Percentiles rank a stretch among this genome's conserved stretches.
Evolutionary conservation across 1,140 invertebrate species (phyloP).

Genomic region (Anastatus disparis): DNA sequence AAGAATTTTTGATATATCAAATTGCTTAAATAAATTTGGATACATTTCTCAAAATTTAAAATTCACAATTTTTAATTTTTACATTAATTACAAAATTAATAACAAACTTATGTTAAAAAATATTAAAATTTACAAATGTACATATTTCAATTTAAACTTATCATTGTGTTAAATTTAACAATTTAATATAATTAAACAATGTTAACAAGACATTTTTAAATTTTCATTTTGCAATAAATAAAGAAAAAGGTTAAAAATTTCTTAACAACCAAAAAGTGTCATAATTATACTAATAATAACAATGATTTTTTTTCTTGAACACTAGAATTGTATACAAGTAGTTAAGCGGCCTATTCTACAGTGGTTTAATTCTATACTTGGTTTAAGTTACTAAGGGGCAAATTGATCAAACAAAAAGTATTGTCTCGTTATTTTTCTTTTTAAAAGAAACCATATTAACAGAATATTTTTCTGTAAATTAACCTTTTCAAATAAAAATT

Average conservation of each 20-base stretch:
- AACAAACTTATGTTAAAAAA: not conserved
- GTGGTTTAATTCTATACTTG: no score
- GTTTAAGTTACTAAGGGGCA: conserved; percentile 24
- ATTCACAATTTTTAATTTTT: conserved; percentile 2
- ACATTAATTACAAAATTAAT: conserved; percentile 6
- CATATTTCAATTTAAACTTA: not conserved
- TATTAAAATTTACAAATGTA: not conserved
- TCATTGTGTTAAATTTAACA: not conserved
- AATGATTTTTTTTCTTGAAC: conserved; percentile 1
- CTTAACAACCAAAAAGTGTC: conserved; percentile 19
- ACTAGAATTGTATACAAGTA: no score
- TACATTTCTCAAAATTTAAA: conserved; percentile 37
- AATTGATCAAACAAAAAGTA: conserved; percentile 29
- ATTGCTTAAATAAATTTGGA: conserved; percentile 45
- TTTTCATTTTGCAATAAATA: conserved; percentile 2
- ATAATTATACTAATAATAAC: conserved; percentile 23
- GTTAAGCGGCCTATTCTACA: no score
- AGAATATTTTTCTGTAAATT: no score
- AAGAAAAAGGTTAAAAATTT: conserved; percentile 7
- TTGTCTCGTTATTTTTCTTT: not conserved
- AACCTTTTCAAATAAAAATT: no score
- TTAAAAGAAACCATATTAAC: no score
- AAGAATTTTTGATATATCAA: conserved; percentile 39
- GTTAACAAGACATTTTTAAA: conserved; percentile 20
- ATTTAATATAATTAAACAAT: not conserved